Evolutionary conservation across 1,140 invertebrate genomes (phyloP).

Genomic region (Diprion similis): DNA sequence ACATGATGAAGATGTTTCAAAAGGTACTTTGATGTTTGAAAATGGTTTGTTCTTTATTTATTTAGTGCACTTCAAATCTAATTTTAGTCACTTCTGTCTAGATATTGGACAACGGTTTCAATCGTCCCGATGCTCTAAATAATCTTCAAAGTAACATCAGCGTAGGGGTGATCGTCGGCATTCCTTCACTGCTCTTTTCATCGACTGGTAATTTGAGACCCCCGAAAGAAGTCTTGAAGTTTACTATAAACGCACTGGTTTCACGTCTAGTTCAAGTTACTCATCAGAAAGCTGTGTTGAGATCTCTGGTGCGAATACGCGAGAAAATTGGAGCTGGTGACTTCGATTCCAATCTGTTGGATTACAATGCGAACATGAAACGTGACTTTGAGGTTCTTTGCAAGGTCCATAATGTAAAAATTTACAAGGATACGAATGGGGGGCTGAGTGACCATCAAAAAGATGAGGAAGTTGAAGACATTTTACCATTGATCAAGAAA

Average conservation of each 20-base stretch:
- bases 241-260: conserved; percentile 66
- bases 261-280: conserved; percentile 71
- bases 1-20: conserved; percentile 45
- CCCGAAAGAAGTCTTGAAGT: conserved; percentile 55
- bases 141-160: conserved; percentile 68
- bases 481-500: conserved; percentile 11
- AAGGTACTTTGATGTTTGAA: too few species aligned
- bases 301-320: conserved; percentile 71
- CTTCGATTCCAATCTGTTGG: conserved; percentile 64
- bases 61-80: conserved; percentile 16
- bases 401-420: conserved; percentile 68
- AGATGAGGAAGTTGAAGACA: conserved; percentile 35
- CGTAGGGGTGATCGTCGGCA: conserved; percentile 71
- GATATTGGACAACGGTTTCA: conserved; percentile 71
- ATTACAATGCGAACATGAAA: conserved; percentile 63
- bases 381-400: conserved; percentile 73
- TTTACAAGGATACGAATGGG: conserved; percentile 45
- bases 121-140: conserved; percentile 63
- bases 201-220: conserved; percentile 43
- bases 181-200: conserved; percentile 69
- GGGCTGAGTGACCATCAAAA: conserved; percentile 30
- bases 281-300: conserved; percentile 73
- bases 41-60: background rate
- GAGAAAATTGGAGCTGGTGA: conserved; percentile 69
- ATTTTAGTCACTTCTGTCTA: conserved; percentile 56